Conservation (phyloP, 1,140 invertebrate genomes). For the Trypoxylus dichotomus region DNA sequence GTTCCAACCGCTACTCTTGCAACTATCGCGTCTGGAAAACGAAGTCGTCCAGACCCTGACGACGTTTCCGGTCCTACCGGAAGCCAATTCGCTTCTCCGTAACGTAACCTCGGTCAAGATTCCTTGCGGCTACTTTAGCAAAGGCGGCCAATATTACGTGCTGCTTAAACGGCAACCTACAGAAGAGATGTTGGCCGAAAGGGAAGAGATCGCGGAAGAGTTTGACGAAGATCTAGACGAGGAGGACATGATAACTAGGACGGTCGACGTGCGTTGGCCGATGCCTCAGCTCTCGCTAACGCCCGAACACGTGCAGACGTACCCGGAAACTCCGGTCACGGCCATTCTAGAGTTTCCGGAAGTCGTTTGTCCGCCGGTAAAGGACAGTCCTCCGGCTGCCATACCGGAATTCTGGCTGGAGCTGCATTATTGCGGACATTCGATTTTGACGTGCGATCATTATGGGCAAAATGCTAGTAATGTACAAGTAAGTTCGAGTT, state of each 20-base stretch:
- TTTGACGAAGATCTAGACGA: constrained; percentile 35
- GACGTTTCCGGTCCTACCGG: constrained; percentile 50
- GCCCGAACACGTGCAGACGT: constrained; percentile 75
- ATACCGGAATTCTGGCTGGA: constrained; percentile 74
- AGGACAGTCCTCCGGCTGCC: constrained; percentile 58
- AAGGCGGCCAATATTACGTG: constrained; percentile 62
- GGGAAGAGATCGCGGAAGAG: neutral
- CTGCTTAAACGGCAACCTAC: constrained; percentile 54
- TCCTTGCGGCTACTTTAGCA: constrained; percentile 70
- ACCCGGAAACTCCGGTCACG: constrained; percentile 70
- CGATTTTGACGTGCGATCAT: constrained; percentile 48
- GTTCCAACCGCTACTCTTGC: constrained; percentile 49
- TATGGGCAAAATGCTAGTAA: constrained; percentile 30
- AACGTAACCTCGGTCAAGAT: constrained; percentile 58
- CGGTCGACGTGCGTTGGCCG: constrained; percentile 79
- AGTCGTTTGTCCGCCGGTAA: constrained; percentile 64
- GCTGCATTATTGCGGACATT: constrained; percentile 73
- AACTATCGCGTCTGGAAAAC: constrained; percentile 53
- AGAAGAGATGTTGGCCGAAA: constrained; percentile 30
- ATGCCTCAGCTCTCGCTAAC: constrained; percentile 68
- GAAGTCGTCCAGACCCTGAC: constrained; percentile 46
- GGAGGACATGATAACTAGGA: constrained; percentile 57
- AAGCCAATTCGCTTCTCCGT: constrained; percentile 43
- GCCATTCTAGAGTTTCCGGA: constrained; percentile 72
- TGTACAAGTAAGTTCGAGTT: neutral